Evolutionary conservation across 2,888 invertebrate genomes (phyloP).

Genomic region (Sminthurides aquaticus): DNA sequence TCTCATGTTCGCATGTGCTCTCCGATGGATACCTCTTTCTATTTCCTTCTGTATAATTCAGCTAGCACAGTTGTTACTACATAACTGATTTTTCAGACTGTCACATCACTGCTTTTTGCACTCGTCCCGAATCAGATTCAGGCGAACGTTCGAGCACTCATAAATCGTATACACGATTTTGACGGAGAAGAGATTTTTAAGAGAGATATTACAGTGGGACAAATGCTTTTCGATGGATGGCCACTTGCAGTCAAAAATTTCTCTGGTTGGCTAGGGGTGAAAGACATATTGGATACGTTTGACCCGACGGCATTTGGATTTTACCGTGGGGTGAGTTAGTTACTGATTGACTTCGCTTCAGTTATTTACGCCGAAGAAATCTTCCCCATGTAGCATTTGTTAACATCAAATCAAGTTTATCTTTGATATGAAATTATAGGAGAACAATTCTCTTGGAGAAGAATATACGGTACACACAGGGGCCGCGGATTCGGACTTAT

Average conservation of each 20-base stretch:
- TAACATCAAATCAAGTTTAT: no score
- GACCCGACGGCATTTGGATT: conserved; percentile 21
- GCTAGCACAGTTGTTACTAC: no score
- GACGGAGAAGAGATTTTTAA: conserved; percentile 1
- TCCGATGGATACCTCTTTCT: no score
- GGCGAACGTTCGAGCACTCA: neutral
- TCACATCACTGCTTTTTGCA: conserved; percentile 12
- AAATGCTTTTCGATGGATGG: conserved; percentile 16
- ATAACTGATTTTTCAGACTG: neutral
- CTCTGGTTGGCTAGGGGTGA: neutral
- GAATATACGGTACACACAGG: conserved; percentile 4
- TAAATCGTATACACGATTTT: neutral
- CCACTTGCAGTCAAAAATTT: neutral
- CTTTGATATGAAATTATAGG: no score
- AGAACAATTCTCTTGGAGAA: neutral
- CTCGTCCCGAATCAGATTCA: neutral
- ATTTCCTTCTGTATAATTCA: no score
- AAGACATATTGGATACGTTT: conserved; percentile 20
- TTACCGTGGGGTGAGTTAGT: neutral
- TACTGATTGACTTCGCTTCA: neutral
- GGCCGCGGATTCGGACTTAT: neutral
- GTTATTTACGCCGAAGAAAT: no score
- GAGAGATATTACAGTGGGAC: conserved; percentile 9
- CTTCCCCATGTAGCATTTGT: no score
- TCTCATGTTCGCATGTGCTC: no score